A percentile compares a stretch with the other conserved stretches of the same genome.
Evolutionary conservation across 1,140 invertebrate genomes (phyloP).

Genomic region (Sinella curviseta): DNA sequence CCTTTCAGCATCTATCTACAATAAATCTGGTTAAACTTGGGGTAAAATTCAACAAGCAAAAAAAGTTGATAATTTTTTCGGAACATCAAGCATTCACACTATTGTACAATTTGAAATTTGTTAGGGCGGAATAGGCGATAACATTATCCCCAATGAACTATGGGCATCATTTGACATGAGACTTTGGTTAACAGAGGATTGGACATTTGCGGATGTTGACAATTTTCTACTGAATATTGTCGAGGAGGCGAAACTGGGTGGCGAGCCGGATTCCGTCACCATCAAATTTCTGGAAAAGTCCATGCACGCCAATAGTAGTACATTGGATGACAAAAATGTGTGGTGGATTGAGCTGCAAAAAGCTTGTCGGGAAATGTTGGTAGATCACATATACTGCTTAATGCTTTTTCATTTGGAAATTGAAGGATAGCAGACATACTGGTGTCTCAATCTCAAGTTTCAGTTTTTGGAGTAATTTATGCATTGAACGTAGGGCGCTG

Average conservation of each 20-base stretch:
- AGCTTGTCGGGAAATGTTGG: background rate
- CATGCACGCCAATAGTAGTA: no score
- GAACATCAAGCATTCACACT: no score
- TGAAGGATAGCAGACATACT: background rate
- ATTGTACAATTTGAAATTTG: background rate
- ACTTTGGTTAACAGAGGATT: background rate
- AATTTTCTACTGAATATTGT: background rate
- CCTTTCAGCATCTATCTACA: background rate
- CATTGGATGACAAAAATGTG: background rate
- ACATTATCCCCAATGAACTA: background rate
- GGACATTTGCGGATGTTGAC: background rate
- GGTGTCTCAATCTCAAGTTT: background rate
- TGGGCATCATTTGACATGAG: constrained; percentile 4
- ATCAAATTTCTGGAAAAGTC: background rate
- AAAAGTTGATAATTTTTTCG: no score
- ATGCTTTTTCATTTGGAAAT: background rate
- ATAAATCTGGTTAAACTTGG: background rate
- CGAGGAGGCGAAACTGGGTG: background rate
- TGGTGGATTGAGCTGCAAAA: background rate
- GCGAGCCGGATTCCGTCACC: background rate
- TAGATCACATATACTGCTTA: background rate
- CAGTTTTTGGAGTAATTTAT: background rate
- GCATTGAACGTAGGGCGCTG: no score
- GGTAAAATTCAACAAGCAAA: no score
- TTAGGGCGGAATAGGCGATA: background rate